phyloP scores from a whole-genome alignment of 2,797 vertebrate genomes.

The Darevskia nairensis region DNA sequence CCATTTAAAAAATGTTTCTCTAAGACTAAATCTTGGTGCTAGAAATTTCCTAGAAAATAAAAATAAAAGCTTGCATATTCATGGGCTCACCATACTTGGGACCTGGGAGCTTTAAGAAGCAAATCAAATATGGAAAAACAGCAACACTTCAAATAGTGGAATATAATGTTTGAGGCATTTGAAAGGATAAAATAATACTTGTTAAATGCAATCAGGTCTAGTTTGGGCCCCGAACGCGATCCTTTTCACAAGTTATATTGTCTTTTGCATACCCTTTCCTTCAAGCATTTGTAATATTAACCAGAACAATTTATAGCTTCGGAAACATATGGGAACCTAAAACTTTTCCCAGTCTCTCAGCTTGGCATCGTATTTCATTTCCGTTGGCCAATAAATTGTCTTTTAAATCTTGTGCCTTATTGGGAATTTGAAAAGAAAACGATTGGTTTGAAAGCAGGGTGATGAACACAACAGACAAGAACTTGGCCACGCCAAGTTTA shows the following conservation, averaged over 20 bases:
- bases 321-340: constrained; percentile 52
- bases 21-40: not conserved
- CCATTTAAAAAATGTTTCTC: not conserved
- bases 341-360: constrained; percentile 42
- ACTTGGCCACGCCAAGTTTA: constrained; percentile 18
- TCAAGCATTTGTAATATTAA: constrained; percentile 58
- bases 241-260: not conserved
- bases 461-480: constrained; percentile 27
- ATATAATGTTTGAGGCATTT: not conserved
- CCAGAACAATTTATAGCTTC: constrained; percentile 44
- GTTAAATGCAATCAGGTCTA: not conserved
- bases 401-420: constrained; percentile 47
- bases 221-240: not conserved
- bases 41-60: not conserved
- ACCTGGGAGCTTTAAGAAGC: not conserved
- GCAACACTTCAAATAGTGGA: not conserved
- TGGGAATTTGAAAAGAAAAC: constrained; percentile 49
- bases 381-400: constrained; percentile 40
- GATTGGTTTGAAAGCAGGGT: constrained; percentile 34
- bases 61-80: not conserved
- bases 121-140: not conserved
- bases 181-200: not conserved
- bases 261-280: constrained; percentile 16
- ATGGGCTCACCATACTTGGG: not conserved
- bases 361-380: constrained; percentile 43